A percentile compares a stretch with the other conserved stretches of the same genome.
phyloP scores from a whole-genome alignment of 2,113 vertebrate species.

The Tychaedon coryphoeus region DNA sequence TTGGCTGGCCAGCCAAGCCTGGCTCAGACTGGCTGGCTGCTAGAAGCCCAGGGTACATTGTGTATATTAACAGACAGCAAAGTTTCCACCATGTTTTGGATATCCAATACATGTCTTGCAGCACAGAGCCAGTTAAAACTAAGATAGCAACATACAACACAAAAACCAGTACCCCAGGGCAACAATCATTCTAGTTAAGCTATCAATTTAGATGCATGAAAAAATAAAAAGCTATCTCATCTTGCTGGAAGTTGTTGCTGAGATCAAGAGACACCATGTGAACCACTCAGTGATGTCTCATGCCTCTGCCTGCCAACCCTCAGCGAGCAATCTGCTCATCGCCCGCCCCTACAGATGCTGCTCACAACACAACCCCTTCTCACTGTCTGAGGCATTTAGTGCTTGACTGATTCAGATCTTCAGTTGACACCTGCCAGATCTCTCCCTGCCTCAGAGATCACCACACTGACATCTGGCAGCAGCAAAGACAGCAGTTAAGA shows the following conservation, averaged over 20 bases:
- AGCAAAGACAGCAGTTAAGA: background rate
- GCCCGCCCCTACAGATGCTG: background rate
- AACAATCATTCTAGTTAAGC: background rate
- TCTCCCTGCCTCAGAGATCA: background rate
- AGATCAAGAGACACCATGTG: background rate
- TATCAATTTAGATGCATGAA: background rate
- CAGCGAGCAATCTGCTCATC: background rate
- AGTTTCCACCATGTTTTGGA: background rate
- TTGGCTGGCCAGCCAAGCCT: background rate
- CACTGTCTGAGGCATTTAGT: slow-evolving; percentile 2
- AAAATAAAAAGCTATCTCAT: background rate
- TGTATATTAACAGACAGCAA: background rate
- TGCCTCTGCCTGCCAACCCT: background rate
- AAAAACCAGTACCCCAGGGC: background rate
- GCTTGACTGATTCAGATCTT: slow-evolving; percentile 26
- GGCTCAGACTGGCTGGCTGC: background rate
- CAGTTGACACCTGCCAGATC: slow-evolving; percentile 19
- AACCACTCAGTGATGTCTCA: accelerated
- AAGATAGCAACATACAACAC: background rate
- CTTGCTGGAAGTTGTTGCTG: background rate
- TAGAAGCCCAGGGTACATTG: background rate
- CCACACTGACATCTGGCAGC: background rate
- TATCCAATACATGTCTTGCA: background rate
- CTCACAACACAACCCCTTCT: background rate
- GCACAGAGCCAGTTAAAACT: background rate